These are phyloP conservation scores for Dasypolia templi DNA, from an alignment of 2,888 invertebrate species.

Conservation along the genomic window DNA sequence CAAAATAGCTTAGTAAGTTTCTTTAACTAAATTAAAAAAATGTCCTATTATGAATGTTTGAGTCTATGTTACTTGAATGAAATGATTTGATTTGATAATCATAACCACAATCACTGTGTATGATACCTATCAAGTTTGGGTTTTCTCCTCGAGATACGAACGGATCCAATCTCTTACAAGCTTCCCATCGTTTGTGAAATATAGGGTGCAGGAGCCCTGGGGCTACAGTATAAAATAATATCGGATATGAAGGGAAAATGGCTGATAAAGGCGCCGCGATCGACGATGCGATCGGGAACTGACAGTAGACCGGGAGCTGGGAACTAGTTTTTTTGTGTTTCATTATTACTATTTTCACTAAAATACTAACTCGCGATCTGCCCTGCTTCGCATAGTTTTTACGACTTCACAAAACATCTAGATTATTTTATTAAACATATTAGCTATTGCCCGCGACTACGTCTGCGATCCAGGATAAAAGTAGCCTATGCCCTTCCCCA, in stretches of 20 bases:
- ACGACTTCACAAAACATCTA: background rate
- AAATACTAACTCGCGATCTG: background rate
- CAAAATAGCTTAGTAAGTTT: too few species aligned
- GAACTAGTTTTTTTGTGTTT: background rate
- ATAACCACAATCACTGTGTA: constrained; percentile 59
- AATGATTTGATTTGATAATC: too few species aligned
- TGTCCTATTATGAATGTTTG: too few species aligned
- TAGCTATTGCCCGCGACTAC: too few species aligned
- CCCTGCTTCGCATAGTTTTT: background rate
- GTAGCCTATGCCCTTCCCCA: too few species aligned
- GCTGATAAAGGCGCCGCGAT: constrained; percentile 75
- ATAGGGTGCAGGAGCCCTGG: constrained; percentile 75
- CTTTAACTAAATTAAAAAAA: too few species aligned
- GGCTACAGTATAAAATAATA: constrained; percentile 74
- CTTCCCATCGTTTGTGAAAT: constrained; percentile 78
- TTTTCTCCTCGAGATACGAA: constrained; percentile 77
- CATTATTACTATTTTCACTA: background rate
- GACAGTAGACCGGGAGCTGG: constrained; percentile 47
- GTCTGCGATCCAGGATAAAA: too few species aligned
- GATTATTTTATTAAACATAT: background rate
- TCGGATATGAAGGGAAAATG: constrained; percentile 75
- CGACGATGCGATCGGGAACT: constrained; percentile 68
- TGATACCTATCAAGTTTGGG: constrained; percentile 68
- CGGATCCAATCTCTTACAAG: constrained; percentile 71
- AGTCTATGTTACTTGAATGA: too few species aligned